Evolutionary conservation across 1,140 invertebrate species (phyloP), one percentile per base, ranked within the genome.

Genomic region (Leptopilina boulardi): DNA sequence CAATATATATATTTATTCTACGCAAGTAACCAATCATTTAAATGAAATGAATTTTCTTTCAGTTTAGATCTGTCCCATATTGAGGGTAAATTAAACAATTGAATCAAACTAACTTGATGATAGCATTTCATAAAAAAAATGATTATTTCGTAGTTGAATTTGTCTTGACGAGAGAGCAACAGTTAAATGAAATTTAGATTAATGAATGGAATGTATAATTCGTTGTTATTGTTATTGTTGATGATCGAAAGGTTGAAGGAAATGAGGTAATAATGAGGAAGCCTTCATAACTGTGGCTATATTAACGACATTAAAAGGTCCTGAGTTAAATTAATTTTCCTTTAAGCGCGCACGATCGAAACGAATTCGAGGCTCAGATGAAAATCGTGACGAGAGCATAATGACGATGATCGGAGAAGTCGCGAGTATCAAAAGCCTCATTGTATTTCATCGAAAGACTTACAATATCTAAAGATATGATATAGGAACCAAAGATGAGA

Each of bases 291-390:
- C 51, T 54, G 51, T 54, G 15, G 26, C 26, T 66, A 30, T n/a
- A n/a, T 66, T 66, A 66, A 66, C 59, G 26, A 66, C 59, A 66
- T 66, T 66, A 66, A 66, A 66, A 66, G 59, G 59, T 66, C 59
- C 59, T 66, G 59, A 66, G 59, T 26, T 66, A 66, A 66, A 66
- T 66, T 66, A 66, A 66, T 66, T 66, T 66, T 4, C 26, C 30
- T 23, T 66, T 34, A 34, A n/a, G n/a, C n/a, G 34, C 34, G 59
- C 59, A 66, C 59, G 59, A 66, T 66, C 59, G 59, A 66, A 66
- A 66, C 59, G 59, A 66, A 66, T 66, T 66, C 23, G 21, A 66
- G 59, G 26, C 59, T 66, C 10, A 26, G 26, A 66, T 66, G 59
- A 8, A 66, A 66, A 66, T 66, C 59, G 59, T 66, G 59, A 66